phyloP scores from a whole-genome alignment of 2,888 invertebrate species.

The Gymnocheta viridis region DNA sequence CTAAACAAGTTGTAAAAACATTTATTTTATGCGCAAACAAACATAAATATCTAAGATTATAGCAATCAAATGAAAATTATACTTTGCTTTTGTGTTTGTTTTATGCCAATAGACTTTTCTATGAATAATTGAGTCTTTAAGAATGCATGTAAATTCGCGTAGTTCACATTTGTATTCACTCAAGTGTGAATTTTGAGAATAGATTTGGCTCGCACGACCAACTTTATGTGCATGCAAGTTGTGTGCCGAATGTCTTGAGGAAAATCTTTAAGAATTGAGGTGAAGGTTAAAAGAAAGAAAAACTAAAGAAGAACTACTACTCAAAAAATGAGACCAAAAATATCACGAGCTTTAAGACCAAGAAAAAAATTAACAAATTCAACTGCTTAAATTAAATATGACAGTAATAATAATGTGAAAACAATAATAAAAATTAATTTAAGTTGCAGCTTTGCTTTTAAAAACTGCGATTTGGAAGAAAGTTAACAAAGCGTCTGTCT shows the following conservation, averaged over 20 bases:
- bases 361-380: not conserved
- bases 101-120: not conserved
- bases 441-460: no score
- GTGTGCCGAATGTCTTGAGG: constrained; percentile 39
- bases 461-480: no score
- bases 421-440: no score
- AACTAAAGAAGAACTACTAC: not conserved
- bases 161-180: constrained; percentile 45
- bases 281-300: constrained; percentile 50
- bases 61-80: constrained; percentile 11
- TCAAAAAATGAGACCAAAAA: constrained; percentile 11
- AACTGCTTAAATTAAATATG: no score
- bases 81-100: not conserved
- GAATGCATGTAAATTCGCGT: constrained; percentile 2
- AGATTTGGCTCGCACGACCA: constrained; percentile 36
- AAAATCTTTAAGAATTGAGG: constrained; percentile 64
- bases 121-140: constrained; percentile 1
- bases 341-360: not conserved
- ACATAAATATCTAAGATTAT: not conserved
- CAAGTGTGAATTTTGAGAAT: constrained; percentile 57
- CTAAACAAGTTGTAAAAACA: constrained; percentile 29
- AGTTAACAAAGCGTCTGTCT: no score
- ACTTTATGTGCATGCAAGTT: constrained; percentile 23
- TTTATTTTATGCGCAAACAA: constrained; percentile 12
- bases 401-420: no score